Evolutionary conservation across 1,140 invertebrate genomes (phyloP).

Genomic region (Drosophila obscura): DNA sequence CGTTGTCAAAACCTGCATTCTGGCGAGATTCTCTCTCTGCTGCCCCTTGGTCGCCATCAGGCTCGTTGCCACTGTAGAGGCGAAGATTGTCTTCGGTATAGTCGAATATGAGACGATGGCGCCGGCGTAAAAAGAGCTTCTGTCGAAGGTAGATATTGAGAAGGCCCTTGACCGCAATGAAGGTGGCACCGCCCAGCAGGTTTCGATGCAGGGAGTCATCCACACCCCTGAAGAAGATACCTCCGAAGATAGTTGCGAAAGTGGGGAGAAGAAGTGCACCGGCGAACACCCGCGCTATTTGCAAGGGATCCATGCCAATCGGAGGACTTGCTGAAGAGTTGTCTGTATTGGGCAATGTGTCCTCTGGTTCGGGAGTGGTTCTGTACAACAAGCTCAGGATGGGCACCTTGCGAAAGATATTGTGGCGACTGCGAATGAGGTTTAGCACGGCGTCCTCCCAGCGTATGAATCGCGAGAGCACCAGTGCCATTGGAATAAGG

Average conservation of each 20-base stretch:
- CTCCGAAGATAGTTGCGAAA: conserved; percentile 94
- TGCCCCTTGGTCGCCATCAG: too few species aligned
- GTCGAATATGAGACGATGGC: conserved; percentile 91
- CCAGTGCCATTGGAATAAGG: conserved; percentile 94
- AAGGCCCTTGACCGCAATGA: conserved; percentile 95
- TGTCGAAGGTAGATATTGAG: conserved; percentile 98
- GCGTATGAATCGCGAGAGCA: conserved; percentile 94
- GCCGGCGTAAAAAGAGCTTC: conserved; percentile 92
- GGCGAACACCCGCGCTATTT: conserved; percentile 91
- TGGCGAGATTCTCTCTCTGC: too few species aligned
- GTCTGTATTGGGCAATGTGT: not conserved
- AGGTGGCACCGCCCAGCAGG: conserved; percentile 94
- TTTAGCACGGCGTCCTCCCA: conserved; percentile 97
- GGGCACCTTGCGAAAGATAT: conserved; percentile 88
- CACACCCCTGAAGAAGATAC: conserved; percentile 92
- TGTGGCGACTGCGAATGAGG: conserved; percentile 86
- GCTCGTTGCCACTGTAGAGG: conserved; percentile 37
- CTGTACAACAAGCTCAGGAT: conserved; percentile 24
- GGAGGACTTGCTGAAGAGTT: conserved; percentile 83
- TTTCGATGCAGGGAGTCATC: conserved; percentile 95
- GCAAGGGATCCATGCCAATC: conserved; percentile 87
- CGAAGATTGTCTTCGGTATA: conserved; percentile 89
- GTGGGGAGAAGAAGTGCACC: conserved; percentile 96
- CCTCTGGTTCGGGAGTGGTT: not conserved
- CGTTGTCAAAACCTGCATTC: too few species aligned